Base-by-base conservation (phyloP, 2,113 vertebrate species). In the Python bivittatus region DNA sequence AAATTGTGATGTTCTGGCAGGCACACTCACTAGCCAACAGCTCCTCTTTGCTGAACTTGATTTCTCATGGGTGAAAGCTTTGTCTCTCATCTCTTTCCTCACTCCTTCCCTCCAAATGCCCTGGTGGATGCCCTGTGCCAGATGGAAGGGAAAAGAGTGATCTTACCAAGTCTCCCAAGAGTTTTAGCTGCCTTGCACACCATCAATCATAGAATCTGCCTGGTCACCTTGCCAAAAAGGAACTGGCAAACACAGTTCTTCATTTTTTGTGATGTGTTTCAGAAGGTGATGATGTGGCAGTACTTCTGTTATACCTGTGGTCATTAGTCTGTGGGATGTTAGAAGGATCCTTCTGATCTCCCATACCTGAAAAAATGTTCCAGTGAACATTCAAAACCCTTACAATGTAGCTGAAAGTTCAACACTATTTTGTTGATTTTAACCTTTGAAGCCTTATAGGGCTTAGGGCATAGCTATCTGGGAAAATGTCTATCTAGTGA, bases 1-100 rank as follows among this genome's bases (percentile, higher is more conserved):
- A 89, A 23, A 85, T 61, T 53, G 57, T 64, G 88, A 92, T 85
- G 57, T 29, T 85, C 57, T 85, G 68, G 88, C 88, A 85, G 13
- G n/a, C 79, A 85, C 13, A 12, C 29, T 79, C n/a, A 53, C 23
- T 17, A 53, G 48, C n/a, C 22, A 89, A 7, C 25, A 91, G 52
- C 25, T 57, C 33, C 38, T 86, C 44, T 85, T 92, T 85, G 29
- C n/a, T 42, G 56, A 68, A 53, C 23, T 85, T 92, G 57, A 84
- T 84, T 89, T 92, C 48, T 85, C 44, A 61, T 27, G 42, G 57
- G 12, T 29, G 17, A 53, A 92, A 56, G 25, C n/a, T 61, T 17
- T 44, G 48, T 48, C 53, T 44, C 56, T 60, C 27, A 64, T 79
- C 48, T 79, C 10, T 54, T 11, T 22, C 4, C 1, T n/a, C 60